These are phyloP conservation scores for Drosophila biarmipes DNA, from an alignment of 1,140 invertebrate genomes.

Conservation along the genomic window DNA sequence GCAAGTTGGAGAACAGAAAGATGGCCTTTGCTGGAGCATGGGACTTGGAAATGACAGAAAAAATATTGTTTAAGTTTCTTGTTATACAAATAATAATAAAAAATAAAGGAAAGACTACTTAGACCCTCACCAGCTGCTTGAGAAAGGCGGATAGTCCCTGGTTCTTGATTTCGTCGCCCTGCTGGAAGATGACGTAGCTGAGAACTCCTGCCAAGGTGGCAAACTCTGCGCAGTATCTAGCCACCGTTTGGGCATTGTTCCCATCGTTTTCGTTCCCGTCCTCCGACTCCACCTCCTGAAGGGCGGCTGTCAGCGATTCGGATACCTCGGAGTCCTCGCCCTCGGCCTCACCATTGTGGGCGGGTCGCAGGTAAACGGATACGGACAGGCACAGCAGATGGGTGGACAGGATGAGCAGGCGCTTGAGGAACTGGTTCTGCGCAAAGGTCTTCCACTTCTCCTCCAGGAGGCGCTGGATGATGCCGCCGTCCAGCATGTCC, in stretches of 20 bases:
- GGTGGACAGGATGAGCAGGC: constrained; percentile 93
- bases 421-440: constrained; percentile 95
- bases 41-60: constrained; percentile 86
- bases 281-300: constrained; percentile 9
- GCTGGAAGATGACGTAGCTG: constrained; percentile 95
- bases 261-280: constrained; percentile 16
- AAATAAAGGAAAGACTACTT: neutral
- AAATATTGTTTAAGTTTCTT: neutral
- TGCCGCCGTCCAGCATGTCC: constrained; percentile 99
- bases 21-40: constrained; percentile 97
- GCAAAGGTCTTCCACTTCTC: constrained; percentile 99
- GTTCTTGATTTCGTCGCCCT: constrained; percentile 96
- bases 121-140: constrained; percentile 92
- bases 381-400: constrained; percentile 95
- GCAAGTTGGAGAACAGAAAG: constrained; percentile 95
- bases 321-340: constrained; percentile 48
- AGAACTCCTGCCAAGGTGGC: constrained; percentile 93
- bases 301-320: constrained; percentile 28
- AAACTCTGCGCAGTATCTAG: constrained; percentile 92
- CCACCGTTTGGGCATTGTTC: constrained; percentile 85
- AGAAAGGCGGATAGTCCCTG: constrained; percentile 95
- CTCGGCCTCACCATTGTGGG: constrained; percentile 85
- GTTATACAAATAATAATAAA: no score
- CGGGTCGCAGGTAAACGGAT: constrained; percentile 95
- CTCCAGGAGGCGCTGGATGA: constrained; percentile 97